These are phyloP conservation scores for Alces alces DNA, from an alignment of 2,113 vertebrate species.

Conservation along the genomic window DNA sequence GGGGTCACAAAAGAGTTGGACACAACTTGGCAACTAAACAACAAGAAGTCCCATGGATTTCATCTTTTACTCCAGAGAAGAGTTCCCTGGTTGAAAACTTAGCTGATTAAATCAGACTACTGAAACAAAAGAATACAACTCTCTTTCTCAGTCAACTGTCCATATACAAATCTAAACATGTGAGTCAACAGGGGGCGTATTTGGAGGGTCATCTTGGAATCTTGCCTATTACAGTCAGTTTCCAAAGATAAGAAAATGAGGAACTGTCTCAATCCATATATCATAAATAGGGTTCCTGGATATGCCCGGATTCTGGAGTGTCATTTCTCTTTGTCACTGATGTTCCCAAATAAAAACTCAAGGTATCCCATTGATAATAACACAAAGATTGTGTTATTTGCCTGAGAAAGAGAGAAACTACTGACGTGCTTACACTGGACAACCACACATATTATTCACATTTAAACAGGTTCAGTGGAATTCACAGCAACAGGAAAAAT, in stretches of 20 bases:
- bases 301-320: background rate
- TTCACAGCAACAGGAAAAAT: constrained; percentile 50
- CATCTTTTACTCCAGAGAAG: background rate
- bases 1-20: background rate
- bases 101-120: background rate
- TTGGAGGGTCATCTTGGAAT: background rate
- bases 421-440: constrained; percentile 63
- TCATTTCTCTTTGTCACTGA: background rate
- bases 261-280: background rate
- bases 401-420: constrained; percentile 60
- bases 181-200: background rate
- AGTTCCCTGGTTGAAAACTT: background rate
- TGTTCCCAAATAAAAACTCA: background rate
- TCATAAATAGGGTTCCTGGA: background rate
- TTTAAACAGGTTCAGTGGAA: constrained; percentile 68
- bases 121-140: background rate
- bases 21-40: background rate
- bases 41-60: background rate
- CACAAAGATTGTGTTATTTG: constrained; percentile 38
- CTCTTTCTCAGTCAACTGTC: background rate
- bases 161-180: background rate
- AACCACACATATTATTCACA: constrained; percentile 68
- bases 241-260: background rate
- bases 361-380: background rate
- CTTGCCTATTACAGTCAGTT: background rate